These are phyloP conservation scores for Aurelia aurita complex sp. Pacific DNA, from an alignment of 30 jellyfish, hydroid and myxozoan species.

Conservation along the genomic window DNA sequence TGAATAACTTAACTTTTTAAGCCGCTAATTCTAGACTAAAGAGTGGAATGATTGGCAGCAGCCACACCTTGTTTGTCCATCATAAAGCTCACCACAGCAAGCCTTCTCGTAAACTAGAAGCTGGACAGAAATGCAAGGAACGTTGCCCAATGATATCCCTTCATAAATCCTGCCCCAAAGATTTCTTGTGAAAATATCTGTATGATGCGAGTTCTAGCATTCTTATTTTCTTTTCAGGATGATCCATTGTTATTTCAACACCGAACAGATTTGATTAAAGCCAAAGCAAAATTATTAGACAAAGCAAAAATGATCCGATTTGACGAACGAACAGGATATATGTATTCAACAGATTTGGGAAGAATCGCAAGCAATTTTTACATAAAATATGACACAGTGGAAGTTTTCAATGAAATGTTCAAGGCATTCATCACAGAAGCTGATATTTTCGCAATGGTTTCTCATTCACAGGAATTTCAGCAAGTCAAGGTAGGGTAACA, in stretches of 20 bases:
- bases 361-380: constrained; percentile 92
- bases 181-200: too few relatives aligned
- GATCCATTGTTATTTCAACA: constrained; percentile 82
- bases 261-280: constrained; percentile 68
- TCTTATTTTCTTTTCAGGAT: constrained; percentile 42
- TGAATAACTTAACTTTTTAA: too few relatives aligned
- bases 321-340: constrained; percentile 85
- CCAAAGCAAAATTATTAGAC: constrained; percentile 74
- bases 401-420: constrained; percentile 84
- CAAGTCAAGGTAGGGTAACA: constrained; percentile 77
- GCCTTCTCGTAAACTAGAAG: too few relatives aligned
- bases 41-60: too few relatives aligned
- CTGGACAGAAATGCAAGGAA: too few relatives aligned
- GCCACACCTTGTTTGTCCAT: too few relatives aligned
- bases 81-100: too few relatives aligned
- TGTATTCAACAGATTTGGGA: constrained; percentile 93
- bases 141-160: too few relatives aligned
- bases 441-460: constrained; percentile 79
- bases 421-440: constrained; percentile 70
- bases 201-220: too few relatives aligned
- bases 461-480: constrained; percentile 91
- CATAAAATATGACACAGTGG: constrained; percentile 86
- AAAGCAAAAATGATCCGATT: constrained; percentile 91
- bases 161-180: too few relatives aligned
- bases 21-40: too few relatives aligned